phyloP scores from a whole-genome alignment of 2,113 vertebrate genomes.

The Hyla sarda region DNA sequence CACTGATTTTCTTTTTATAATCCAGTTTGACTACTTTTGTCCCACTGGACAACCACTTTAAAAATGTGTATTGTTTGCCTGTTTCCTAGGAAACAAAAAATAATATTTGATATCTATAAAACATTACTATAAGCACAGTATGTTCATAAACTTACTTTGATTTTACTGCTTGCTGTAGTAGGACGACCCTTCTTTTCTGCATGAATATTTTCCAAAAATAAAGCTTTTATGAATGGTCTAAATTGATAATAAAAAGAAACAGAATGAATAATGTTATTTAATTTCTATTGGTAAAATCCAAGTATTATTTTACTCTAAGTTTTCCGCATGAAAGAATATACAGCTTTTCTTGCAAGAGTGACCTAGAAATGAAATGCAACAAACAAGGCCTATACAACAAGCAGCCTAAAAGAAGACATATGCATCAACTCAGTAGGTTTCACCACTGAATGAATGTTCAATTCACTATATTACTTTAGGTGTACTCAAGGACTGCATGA shows the following conservation, averaged over 20 bases:
- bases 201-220: constrained; percentile 95
- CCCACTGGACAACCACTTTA: no score
- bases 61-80: background rate
- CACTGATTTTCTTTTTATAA: no score
- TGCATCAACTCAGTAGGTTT: background rate
- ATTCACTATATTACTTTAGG: background rate
- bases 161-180: constrained; percentile 96
- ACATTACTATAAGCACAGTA: background rate
- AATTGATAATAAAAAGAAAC: constrained; percentile 53
- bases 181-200: constrained; percentile 97
- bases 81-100: background rate
- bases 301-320: no score
- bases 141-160: constrained; percentile 81
- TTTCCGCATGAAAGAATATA: no score
- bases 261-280: no score
- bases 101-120: background rate
- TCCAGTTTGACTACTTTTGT: no score
- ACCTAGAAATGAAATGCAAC: background rate
- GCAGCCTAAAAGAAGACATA: background rate
- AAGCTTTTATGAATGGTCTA: constrained; percentile 92
- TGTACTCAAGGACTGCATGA: background rate
- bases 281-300: no score
- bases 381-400: background rate
- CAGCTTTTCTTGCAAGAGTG: no score
- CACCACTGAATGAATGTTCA: background rate